A percentile compares a stretch with the other conserved stretches of the same genome.
These are phyloP conservation scores for Etheostoma nigrum DNA, from an alignment of 2,797 vertebrate genomes.

Conservation along the genomic window DNA sequence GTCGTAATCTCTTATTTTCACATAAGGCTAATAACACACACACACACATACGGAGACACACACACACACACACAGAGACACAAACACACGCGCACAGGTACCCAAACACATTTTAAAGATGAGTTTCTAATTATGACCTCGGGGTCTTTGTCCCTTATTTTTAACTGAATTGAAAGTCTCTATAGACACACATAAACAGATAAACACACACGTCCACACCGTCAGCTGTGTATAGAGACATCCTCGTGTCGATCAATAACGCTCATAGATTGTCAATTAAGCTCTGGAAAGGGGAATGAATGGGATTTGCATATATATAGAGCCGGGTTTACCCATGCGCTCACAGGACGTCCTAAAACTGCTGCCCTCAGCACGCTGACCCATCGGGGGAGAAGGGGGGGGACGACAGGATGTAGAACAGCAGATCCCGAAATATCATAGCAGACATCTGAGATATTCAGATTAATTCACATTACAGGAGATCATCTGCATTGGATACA, in stretches of 20 bases:
- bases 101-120: neutral
- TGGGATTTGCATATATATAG: conserved; percentile 87
- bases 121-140: conserved; percentile 24
- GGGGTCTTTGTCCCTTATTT: conserved; percentile 15
- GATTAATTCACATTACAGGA: neutral
- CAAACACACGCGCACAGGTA: conserved; percentile 6
- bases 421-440: conserved; percentile 20
- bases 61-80: neutral
- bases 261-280: conserved; percentile 84
- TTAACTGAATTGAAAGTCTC: conserved; percentile 46
- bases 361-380: conserved; percentile 81
- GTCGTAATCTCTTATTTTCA: too few species aligned
- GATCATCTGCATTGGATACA: neutral
- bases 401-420: conserved; percentile 28
- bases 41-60: neutral
- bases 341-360: conserved; percentile 76
- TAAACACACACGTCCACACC: conserved; percentile 53
- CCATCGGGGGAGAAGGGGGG: conserved; percentile 34
- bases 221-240: conserved; percentile 67
- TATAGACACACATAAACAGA: conserved; percentile 52
- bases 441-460: conserved; percentile 40
- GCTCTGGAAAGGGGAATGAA: conserved; percentile 70
- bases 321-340: conserved; percentile 80
- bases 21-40: too few species aligned
- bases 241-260: conserved; percentile 81